Evolutionary conservation across 2,888 invertebrate genomes (phyloP).

Genomic region (Biston stratarius): DNA sequence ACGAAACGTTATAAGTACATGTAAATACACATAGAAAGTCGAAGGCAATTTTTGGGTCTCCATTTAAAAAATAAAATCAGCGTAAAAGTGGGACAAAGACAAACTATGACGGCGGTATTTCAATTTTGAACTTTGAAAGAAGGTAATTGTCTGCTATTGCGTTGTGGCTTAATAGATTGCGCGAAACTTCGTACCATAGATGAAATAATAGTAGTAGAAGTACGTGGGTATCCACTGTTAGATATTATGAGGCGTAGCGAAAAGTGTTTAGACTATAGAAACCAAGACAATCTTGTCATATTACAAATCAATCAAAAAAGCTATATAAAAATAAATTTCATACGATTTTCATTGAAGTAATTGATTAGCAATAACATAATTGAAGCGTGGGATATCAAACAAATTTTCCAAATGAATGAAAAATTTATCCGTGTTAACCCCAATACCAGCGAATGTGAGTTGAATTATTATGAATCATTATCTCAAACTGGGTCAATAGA

Average conservation of each 20-base stretch:
- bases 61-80: too few species aligned
- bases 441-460: neutral
- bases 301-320: neutral
- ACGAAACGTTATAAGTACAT: too few species aligned
- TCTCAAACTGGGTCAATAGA: constrained; percentile 26
- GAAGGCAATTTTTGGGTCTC: too few species aligned
- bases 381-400: neutral
- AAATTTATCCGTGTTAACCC: neutral
- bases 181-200: too few species aligned
- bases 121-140: neutral
- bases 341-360: neutral
- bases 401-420: neutral
- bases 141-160: neutral
- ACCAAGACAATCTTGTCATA: too few species aligned
- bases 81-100: too few species aligned
- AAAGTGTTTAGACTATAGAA: neutral
- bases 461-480: constrained; percentile 12
- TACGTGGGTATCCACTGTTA: too few species aligned
- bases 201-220: too few species aligned
- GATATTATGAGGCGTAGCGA: neutral
- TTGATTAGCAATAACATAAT: neutral
- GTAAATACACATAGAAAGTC: too few species aligned
- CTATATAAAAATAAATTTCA: too few species aligned
- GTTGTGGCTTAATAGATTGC: neutral
- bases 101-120: neutral